Conservation (phyloP, 2,888 invertebrate species). For the Ormyrus nitidulus region DNA sequence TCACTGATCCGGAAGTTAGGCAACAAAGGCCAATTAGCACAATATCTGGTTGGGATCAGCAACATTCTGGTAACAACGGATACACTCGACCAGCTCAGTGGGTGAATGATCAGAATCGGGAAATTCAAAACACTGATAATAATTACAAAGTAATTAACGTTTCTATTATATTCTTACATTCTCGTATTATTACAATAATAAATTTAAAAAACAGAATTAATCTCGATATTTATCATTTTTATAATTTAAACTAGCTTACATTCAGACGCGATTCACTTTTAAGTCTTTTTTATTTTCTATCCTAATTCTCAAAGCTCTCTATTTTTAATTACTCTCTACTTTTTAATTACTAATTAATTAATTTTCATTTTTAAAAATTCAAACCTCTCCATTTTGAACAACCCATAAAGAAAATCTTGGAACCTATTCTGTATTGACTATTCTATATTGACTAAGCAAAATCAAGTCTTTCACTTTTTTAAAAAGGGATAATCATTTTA, state of each 20-base stretch:
- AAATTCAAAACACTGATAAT: conserved; percentile 68
- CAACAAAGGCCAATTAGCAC: conserved; percentile 96
- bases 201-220: neutral
- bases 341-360: too few relatives aligned
- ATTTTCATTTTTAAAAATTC: too few relatives aligned
- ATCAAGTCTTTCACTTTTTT: too few relatives aligned
- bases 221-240: neutral
- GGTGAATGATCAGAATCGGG: conserved; percentile 70
- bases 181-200: neutral
- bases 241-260: neutral
- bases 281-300: neutral
- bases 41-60: conserved; percentile 95
- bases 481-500: too few relatives aligned
- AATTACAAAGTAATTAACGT: conserved; percentile 68
- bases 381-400: too few relatives aligned
- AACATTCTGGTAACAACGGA: conserved; percentile 74
- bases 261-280: neutral
- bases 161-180: too few relatives aligned
- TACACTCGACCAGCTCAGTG: conserved; percentile 69
- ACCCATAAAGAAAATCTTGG: too few relatives aligned
- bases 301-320: too few relatives aligned
- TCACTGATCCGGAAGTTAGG: conserved; percentile 94
- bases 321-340: too few relatives aligned
- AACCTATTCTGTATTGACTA: too few relatives aligned
- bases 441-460: too few relatives aligned